A percentile compares a stretch with the other conserved stretches of the same genome.
These are phyloP conservation scores for Falcunculus frontatus DNA, from an alignment of 2,113 vertebrate genomes.

Conservation along the genomic window DNA sequence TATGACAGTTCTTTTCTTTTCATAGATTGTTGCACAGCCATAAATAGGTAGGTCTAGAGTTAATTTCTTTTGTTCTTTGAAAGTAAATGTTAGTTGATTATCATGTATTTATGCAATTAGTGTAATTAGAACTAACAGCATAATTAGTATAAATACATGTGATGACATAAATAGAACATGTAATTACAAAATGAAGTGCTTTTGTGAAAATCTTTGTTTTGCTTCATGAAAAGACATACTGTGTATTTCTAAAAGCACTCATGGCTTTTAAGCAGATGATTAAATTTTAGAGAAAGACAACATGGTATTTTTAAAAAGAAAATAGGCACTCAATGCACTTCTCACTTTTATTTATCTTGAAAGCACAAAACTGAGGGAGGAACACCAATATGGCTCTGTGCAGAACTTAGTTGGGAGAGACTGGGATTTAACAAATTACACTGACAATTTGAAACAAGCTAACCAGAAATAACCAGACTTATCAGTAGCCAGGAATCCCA, in stretches of 20 bases:
- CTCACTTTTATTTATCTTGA: neutral
- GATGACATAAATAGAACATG: slow-evolving; percentile 58
- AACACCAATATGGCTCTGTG: neutral
- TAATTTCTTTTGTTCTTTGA: slow-evolving; percentile 62
- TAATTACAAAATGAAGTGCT: slow-evolving; percentile 39
- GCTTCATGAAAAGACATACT: neutral
- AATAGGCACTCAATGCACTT: neutral
- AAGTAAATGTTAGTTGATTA: slow-evolving; percentile 57
- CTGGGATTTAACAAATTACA: neutral
- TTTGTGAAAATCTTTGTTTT: slow-evolving; percentile 20
- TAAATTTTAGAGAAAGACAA: neutral
- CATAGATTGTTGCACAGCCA: neutral
- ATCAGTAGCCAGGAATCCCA: neutral
- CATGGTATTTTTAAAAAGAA: neutral
- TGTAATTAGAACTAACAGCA: slow-evolving; percentile 62
- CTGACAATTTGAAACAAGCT: neutral
- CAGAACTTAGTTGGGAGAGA: neutral
- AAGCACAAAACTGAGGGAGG: neutral
- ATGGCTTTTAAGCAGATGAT: neutral
- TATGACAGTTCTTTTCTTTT: neutral
- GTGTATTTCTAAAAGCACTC: neutral
- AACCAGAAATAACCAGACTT: neutral
- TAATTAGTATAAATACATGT: slow-evolving; percentile 69
- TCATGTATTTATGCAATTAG: slow-evolving; percentile 72
- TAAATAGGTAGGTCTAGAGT: slow-evolving; percentile 3